Conservation (phyloP, 1,140 invertebrate species). For the Calephelis nemesis region DNA sequence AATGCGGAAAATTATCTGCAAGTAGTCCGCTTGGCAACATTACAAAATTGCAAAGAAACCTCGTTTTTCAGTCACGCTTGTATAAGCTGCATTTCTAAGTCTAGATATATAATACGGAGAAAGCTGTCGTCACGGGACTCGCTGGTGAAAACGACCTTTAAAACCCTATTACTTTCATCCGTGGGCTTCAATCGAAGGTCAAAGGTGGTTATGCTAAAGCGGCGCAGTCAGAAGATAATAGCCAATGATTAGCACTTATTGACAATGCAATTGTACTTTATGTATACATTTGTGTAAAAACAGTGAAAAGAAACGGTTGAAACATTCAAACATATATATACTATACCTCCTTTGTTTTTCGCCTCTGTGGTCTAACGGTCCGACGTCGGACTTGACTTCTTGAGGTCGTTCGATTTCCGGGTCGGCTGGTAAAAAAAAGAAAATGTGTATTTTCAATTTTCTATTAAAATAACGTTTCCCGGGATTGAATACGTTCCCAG, state of each 20-base stretch:
- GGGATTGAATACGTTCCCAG: too few relatives aligned
- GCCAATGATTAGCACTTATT: too few relatives aligned
- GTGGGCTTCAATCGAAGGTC: constrained; percentile 4
- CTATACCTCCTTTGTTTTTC: too few relatives aligned
- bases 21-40: neutral
- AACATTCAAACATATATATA: too few relatives aligned
- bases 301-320: too few relatives aligned
- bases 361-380: too few relatives aligned
- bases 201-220: neutral
- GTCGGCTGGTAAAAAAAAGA: too few relatives aligned
- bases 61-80: constrained; percentile 24
- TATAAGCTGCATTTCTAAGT: constrained; percentile 23
- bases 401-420: too few relatives aligned
- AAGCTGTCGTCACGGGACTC: constrained; percentile 26
- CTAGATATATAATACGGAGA: constrained; percentile 16
- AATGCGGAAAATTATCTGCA: neutral
- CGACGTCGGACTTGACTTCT: too few relatives aligned
- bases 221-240: neutral
- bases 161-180: constrained; percentile 19
- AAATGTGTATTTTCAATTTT: too few relatives aligned
- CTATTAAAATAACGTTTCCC: too few relatives aligned
- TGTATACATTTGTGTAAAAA: neutral
- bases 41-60: constrained; percentile 18
- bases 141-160: constrained; percentile 26
- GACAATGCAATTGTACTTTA: neutral